Evolutionary conservation across 2,797 vertebrate species (phyloP).

Genomic region (Pelobates cultripes): DNA sequence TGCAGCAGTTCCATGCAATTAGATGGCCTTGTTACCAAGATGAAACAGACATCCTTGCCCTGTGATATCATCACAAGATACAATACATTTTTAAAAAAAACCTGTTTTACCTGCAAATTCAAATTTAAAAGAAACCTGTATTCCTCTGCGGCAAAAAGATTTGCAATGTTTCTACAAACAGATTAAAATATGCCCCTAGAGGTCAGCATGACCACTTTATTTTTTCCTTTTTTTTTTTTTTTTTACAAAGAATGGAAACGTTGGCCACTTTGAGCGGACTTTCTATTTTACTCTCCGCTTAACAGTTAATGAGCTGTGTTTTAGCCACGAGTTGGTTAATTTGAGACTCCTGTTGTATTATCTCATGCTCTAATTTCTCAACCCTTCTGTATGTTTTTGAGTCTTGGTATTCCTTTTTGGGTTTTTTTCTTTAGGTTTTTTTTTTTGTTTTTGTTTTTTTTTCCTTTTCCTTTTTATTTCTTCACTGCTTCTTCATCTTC

Average conservation of each 20-base stretch:
- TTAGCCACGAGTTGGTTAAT: not conserved
- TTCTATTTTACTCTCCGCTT: not conserved
- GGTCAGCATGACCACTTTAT: no score
- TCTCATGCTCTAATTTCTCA: not conserved
- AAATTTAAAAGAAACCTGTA: no score
- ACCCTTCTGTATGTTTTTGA: not conserved
- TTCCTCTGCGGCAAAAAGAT: no score
- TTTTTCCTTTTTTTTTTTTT: no score
- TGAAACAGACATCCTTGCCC: no score
- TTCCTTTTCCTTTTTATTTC: not conserved
- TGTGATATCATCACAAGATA: no score
- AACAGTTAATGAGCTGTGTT: not conserved
- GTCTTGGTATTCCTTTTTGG: not conserved
- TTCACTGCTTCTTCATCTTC: not conserved
- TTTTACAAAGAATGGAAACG: not conserved
- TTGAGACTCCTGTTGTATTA: not conserved
- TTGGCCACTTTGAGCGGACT: not conserved
- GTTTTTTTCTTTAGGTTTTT: not conserved
- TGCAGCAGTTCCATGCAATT: no score
- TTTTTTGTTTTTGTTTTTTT: not conserved
- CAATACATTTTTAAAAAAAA: no score
- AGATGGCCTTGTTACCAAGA: no score
- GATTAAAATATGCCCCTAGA: no score
- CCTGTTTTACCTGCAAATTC: no score
- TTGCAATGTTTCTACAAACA: no score